phyloP scores from a whole-genome alignment of 2,888 invertebrate species.

The Euphydryas editha region DNA sequence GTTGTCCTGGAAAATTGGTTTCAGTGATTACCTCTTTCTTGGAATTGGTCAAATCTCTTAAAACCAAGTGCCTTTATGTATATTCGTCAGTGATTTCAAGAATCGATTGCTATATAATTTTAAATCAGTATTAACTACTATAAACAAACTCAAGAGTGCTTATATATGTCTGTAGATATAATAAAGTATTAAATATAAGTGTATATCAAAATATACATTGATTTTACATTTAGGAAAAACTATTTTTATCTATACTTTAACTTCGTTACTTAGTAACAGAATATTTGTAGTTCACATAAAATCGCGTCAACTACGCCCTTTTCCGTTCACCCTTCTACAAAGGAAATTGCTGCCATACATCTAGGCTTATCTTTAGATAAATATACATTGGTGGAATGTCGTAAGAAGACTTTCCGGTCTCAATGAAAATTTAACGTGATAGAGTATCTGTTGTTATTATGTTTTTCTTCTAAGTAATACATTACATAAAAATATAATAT shows the following conservation, averaged over 20 bases:
- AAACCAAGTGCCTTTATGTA: no score
- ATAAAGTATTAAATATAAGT: no score
- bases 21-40: no score
- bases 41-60: no score
- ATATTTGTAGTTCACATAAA: constrained; percentile 62
- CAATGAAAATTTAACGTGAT: constrained; percentile 10
- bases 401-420: constrained; percentile 24
- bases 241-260: constrained; percentile 1
- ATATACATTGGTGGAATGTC: constrained; percentile 64
- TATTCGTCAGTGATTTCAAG: no score
- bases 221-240: not conserved
- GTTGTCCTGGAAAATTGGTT: no score
- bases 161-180: no score
- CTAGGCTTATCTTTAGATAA: constrained; percentile 73
- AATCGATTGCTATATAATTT: no score
- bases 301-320: constrained; percentile 55
- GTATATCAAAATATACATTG: no score
- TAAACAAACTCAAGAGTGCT: no score
- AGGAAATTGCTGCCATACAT: constrained; percentile 78
- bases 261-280: constrained; percentile 41
- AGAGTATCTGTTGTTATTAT: constrained; percentile 1
- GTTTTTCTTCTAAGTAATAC: not conserved
- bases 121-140: no score
- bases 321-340: constrained; percentile 68
- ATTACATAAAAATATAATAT: not conserved